These are phyloP conservation scores for Pseudoatta argentina DNA, from an alignment of 1,140 invertebrate species.

Conservation along the genomic window DNA sequence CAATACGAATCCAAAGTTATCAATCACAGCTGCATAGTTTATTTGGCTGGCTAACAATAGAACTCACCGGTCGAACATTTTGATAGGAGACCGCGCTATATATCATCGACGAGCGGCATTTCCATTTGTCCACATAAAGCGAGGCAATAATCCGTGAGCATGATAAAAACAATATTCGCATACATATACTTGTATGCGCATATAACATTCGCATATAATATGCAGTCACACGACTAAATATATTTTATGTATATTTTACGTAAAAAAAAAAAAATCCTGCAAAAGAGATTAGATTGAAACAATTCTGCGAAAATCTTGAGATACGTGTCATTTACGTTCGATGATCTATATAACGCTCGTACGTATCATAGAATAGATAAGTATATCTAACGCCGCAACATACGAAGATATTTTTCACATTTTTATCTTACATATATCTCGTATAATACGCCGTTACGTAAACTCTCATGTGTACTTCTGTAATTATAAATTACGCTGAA, in stretches of 20 bases:
- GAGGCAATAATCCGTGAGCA: conserved; percentile 20
- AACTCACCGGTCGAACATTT: conserved; percentile 33
- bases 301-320: background rate
- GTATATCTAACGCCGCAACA: background rate
- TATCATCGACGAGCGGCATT: conserved; percentile 24
- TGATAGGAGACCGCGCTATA: conserved; percentile 12
- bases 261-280: background rate
- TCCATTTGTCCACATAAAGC: conserved; percentile 40
- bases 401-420: background rate
- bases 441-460: conserved; percentile 3
- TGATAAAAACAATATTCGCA: conserved; percentile 37
- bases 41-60: conserved; percentile 25
- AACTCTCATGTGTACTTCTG: background rate
- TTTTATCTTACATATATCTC: conserved; percentile 20
- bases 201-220: conserved; percentile 13
- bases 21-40: conserved; percentile 26
- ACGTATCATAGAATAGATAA: background rate
- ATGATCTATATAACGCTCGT: background rate
- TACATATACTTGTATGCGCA: no score
- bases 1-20: conserved; percentile 35
- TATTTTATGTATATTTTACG: background rate
- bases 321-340: background rate
- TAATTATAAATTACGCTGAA: background rate
- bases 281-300: background rate
- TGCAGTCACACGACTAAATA: background rate